Conservation (phyloP, 2,113 vertebrate species). For the Ochotona curzoniae region DNA sequence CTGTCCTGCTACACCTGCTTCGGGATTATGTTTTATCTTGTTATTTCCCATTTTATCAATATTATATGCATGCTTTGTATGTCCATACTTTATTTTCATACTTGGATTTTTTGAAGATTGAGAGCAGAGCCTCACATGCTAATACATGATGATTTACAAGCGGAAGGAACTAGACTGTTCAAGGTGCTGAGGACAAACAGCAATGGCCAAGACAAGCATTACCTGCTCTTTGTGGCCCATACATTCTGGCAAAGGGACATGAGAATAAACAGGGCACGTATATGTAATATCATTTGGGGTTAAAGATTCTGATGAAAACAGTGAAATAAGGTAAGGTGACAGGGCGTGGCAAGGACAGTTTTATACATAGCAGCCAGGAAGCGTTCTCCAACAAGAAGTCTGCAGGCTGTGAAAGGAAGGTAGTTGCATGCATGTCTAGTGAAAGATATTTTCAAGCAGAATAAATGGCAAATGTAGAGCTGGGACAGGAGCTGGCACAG, state of each 20-base stretch:
- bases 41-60: not conserved
- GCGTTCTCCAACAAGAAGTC: not conserved
- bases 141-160: not conserved
- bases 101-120: constrained; percentile 18
- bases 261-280: not conserved
- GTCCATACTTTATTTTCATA: not conserved
- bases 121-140: not conserved
- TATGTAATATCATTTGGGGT: not conserved
- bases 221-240: not conserved
- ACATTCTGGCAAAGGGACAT: accelerated
- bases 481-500: not conserved
- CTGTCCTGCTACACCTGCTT: not conserved
- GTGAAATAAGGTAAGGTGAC: too few relatives aligned
- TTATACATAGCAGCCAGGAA: not conserved
- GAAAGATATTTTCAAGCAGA: not conserved
- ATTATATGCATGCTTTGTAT: not conserved
- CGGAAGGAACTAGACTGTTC: not conserved
- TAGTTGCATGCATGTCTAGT: not conserved
- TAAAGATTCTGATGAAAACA: not conserved
- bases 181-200: not conserved
- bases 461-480: not conserved
- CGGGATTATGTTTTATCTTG: not conserved
- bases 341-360: not conserved
- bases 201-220: not conserved
- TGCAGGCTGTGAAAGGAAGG: not conserved